Conservation (phyloP, 2,888 invertebrate species). For the Cephonodes hylas region DNA sequence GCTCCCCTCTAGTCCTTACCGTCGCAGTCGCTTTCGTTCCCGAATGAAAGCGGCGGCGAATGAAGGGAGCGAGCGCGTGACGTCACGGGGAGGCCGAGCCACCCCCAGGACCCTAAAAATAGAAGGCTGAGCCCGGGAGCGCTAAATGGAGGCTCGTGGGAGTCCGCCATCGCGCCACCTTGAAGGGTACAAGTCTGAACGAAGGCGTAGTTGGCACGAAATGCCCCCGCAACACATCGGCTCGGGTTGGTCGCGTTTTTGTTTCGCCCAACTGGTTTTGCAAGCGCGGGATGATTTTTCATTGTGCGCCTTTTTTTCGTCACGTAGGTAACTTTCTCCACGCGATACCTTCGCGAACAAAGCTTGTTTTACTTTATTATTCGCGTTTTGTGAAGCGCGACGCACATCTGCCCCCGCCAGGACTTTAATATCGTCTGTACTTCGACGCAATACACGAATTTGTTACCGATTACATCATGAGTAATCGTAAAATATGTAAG, state of each 20-base stretch:
- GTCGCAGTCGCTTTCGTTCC: conserved; percentile 47
- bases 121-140: conserved; percentile 67
- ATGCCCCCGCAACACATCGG: not conserved
- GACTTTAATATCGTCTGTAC: not conserved
- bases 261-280: conserved; percentile 15
- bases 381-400: conserved; percentile 8
- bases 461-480: not conserved
- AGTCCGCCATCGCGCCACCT: conserved; percentile 1
- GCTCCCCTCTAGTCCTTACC: conserved; percentile 19
- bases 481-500: not conserved
- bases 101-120: conserved; percentile 69
- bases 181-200: conserved; percentile 13
- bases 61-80: conserved; percentile 33
- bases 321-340: conserved; percentile 24
- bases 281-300: conserved; percentile 17
- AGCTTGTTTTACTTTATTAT: conserved; percentile 24
- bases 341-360: conserved; percentile 23
- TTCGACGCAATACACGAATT: not conserved
- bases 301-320: conserved; percentile 22
- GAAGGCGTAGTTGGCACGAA: conserved; percentile 1
- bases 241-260: conserved; percentile 9
- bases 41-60: conserved; percentile 32
- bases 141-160: conserved; percentile 63
- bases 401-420: not conserved
- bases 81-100: conserved; percentile 48